These are phyloP conservation scores for Stenichneumon culpator DNA, from an alignment of 2,888 invertebrate species.

Conservation along the genomic window DNA sequence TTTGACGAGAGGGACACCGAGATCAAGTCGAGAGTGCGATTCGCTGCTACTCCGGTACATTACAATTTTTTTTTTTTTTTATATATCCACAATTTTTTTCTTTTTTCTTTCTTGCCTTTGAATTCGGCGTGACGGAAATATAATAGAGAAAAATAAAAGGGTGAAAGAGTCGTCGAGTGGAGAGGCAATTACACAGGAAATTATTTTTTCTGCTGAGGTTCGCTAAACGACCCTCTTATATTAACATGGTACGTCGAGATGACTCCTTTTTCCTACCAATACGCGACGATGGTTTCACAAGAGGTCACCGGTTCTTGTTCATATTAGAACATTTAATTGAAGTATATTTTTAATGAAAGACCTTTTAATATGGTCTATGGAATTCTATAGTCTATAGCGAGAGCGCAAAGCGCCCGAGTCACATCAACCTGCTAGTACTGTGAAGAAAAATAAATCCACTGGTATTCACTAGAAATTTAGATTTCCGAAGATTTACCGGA, in stretches of 20 bases:
- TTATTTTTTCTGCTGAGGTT: conserved; percentile 21
- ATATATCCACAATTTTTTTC: background rate
- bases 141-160: conserved; percentile 15
- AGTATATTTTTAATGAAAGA: no score
- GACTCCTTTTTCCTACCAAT: conserved; percentile 18
- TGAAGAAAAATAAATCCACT: no score
- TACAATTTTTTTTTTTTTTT: background rate
- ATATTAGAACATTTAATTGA: conserved; percentile 27
- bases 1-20: background rate
- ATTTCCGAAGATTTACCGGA: no score
- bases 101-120: conserved; percentile 3
- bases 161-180: background rate
- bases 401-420: no score
- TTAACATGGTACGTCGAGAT: conserved; percentile 13
- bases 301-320: conserved; percentile 18
- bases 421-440: no score
- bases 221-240: conserved; percentile 42
- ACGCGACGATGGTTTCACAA: conserved; percentile 21
- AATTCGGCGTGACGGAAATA: background rate
- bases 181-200: conserved; percentile 15
- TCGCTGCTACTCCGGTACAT: no score
- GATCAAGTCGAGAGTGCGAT: background rate
- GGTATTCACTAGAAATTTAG: no score
- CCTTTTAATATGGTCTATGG: no score
- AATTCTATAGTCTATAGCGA: no score